phyloP scores from a whole-genome alignment of 2,113 vertebrate genomes.

The Bufo gargarizans region DNA sequence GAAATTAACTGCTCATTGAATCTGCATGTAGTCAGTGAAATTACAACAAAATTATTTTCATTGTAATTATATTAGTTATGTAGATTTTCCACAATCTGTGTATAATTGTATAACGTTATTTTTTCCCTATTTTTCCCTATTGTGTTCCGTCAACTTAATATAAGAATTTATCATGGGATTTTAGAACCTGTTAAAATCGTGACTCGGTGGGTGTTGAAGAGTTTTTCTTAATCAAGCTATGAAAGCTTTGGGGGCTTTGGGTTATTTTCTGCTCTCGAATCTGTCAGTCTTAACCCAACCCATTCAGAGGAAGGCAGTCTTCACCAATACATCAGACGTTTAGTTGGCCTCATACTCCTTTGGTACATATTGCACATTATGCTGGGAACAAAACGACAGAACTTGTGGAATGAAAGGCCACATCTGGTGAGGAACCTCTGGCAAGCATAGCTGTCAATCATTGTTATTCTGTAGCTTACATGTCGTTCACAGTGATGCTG shows the following conservation, averaged over 20 bases:
- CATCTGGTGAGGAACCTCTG: constrained; percentile 31
- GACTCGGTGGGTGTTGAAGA: not conserved
- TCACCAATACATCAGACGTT: not conserved
- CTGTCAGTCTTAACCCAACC: not conserved
- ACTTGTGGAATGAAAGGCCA: constrained; percentile 39
- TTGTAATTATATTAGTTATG: not conserved
- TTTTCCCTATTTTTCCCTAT: not conserved
- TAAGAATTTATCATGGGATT: not conserved
- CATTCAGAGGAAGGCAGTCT: not conserved
- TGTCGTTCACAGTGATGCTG: not conserved
- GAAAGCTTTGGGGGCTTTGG: not conserved
- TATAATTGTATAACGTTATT: not conserved
- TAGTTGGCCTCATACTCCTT: not conserved
- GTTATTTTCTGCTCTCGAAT: not conserved
- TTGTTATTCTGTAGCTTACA: not conserved
- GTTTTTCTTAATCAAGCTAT: not conserved
- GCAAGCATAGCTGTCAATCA: constrained; percentile 15
- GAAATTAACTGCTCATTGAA: too few species aligned
- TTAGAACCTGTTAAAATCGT: not conserved
- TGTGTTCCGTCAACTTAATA: not conserved
- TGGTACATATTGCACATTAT: not conserved
- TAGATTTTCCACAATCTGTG: not conserved
- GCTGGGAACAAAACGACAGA: not conserved
- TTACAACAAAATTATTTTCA: too few species aligned
- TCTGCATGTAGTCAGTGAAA: too few species aligned